These are phyloP conservation scores for Solenodon paradoxus DNA, from an alignment of 2,113 vertebrate genomes.

Conservation along the genomic window DNA sequence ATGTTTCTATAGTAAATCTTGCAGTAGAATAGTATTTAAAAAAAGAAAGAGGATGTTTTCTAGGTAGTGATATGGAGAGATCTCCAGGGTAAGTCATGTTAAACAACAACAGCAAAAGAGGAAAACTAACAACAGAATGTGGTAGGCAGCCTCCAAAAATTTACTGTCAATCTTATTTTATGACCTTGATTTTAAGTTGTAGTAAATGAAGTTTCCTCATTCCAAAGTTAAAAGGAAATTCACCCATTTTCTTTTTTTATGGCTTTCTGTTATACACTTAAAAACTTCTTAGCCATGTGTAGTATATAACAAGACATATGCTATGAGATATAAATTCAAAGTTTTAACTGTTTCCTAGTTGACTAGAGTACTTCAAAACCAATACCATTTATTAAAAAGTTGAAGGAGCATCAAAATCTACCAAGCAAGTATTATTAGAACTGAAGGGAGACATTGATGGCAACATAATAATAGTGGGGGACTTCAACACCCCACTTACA, in stretches of 20 bases:
- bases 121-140: not conserved
- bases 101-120: not conserved
- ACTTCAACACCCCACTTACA: too few species aligned
- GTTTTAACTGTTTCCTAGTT: not conserved
- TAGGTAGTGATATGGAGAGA: not conserved
- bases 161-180: not conserved
- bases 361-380: not conserved
- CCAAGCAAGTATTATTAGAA: too few species aligned
- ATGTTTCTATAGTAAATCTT: not conserved
- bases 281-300: not conserved
- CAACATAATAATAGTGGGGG: too few species aligned
- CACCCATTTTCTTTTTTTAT: not conserved
- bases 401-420: too few species aligned
- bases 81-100: not conserved
- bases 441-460: too few species aligned
- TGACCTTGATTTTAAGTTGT: not conserved
- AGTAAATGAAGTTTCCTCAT: not conserved
- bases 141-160: not conserved
- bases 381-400: not conserved
- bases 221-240: not conserved
- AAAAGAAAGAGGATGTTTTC: not conserved
- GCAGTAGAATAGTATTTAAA: not conserved
- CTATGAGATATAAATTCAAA: not conserved
- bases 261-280: not conserved
- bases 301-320: not conserved